Evolutionary conservation across 2,888 invertebrate genomes (phyloP).

Genomic region (Protodeltote pygarga): DNA sequence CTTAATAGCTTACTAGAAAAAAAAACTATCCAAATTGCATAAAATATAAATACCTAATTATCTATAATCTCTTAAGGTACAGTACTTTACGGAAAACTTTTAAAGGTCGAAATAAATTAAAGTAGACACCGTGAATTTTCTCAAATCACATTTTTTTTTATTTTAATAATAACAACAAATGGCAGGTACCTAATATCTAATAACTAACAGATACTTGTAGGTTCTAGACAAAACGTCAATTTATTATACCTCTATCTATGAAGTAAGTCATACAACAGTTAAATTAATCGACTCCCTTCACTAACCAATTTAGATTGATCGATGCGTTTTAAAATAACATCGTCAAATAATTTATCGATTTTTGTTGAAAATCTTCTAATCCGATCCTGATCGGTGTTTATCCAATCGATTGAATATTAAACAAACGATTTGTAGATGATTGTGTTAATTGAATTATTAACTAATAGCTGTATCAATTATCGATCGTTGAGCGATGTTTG

Average conservation of each 20-base stretch:
- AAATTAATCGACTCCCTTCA: conserved; percentile 17
- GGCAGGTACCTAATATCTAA: conserved; percentile 14
- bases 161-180: conserved; percentile 21
- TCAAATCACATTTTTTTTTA: too few relatives aligned
- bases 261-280: conserved; percentile 9
- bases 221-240: conserved; percentile 16
- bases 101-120: too few relatives aligned
- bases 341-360: conserved; percentile 72
- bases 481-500: conserved; percentile 18
- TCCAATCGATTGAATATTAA: conserved; percentile 60
- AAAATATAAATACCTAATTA: too few relatives aligned
- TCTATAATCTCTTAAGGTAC: too few relatives aligned
- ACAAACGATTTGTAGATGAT: conserved; percentile 28
- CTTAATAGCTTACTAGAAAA: conserved; percentile 6
- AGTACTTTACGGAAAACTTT: too few relatives aligned
- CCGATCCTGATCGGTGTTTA: conserved; percentile 56
- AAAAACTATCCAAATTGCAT: too few relatives aligned
- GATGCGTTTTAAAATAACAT: conserved; percentile 73
- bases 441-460: conserved; percentile 36
- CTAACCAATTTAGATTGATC: conserved; percentile 61
- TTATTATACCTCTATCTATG: conserved; percentile 23
- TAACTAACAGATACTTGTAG: conserved; percentile 19
- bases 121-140: too few relatives aligned
- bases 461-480: conserved; percentile 30
- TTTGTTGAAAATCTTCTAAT: conserved; percentile 63